phyloP scores from a whole-genome alignment of 2,113 vertebrate genomes.

The Stictonetta naevosa region DNA sequence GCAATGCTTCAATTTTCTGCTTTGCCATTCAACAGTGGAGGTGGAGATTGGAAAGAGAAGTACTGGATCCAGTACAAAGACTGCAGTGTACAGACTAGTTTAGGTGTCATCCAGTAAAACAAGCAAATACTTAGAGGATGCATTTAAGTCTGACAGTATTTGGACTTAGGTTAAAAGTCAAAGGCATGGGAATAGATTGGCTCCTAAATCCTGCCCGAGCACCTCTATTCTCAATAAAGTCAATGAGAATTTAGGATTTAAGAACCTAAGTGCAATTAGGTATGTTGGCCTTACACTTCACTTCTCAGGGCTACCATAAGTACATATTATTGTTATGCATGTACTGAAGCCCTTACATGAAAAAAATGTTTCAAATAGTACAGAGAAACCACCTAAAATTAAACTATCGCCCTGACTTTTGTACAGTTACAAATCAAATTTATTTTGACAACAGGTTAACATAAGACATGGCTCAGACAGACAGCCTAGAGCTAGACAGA shows the following conservation, averaged over 20 bases:
- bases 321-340: not conserved
- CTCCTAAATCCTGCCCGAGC: not conserved
- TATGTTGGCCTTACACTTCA: not conserved
- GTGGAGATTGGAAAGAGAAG: not conserved
- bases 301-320: not conserved
- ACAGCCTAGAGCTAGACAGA: not conserved
- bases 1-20: not conserved
- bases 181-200: not conserved
- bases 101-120: not conserved
- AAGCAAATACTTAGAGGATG: not conserved
- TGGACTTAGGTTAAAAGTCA: not conserved
- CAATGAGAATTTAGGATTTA: not conserved
- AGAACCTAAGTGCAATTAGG: not conserved
- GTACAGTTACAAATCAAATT: not conserved
- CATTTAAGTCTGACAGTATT: not conserved
- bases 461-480: not conserved
- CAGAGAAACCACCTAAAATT: not conserved
- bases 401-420: not conserved
- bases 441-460: constrained; percentile 34
- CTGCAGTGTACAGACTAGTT: not conserved
- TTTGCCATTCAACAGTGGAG: not conserved
- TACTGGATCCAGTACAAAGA: not conserved
- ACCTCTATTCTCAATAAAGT: not conserved
- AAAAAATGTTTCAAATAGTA: not conserved
- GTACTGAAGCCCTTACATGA: not conserved